These are phyloP conservation scores for Drosophila ambigua DNA, from an alignment of 1,140 invertebrate species.

Conservation along the genomic window DNA sequence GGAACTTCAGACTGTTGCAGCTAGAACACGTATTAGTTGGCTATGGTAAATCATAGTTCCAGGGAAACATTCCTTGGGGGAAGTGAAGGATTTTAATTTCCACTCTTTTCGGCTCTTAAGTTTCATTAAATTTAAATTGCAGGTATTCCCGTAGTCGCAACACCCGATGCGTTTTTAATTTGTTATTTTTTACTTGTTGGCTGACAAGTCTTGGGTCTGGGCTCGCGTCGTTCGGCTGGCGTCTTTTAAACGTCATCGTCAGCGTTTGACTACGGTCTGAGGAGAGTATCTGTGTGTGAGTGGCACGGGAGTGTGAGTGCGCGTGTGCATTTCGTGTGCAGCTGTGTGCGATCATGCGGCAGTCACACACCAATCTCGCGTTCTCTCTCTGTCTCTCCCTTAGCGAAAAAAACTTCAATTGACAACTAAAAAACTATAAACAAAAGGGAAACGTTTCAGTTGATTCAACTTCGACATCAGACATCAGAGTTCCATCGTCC, in stretches of 20 bases:
- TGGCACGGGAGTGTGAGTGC: slow-evolving; percentile 43
- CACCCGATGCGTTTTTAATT: slow-evolving; percentile 16
- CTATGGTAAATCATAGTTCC: too few species aligned
- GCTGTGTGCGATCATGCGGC: slow-evolving; percentile 42
- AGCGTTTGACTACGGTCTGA: slow-evolving; percentile 62
- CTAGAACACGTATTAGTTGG: too few species aligned
- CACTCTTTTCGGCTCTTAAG: background rate
- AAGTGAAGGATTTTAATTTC: too few species aligned
- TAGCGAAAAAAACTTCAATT: slow-evolving; percentile 57
- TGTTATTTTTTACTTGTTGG: slow-evolving; percentile 42
- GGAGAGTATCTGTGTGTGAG: slow-evolving; percentile 38
- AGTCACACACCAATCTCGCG: slow-evolving; percentile 29
- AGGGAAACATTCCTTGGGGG: too few species aligned
- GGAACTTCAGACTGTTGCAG: too few species aligned
- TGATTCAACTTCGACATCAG: slow-evolving; percentile 11
- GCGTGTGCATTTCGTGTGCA: slow-evolving; percentile 47
- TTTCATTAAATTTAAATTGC: slow-evolving; percentile 9
- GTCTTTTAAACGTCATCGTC: slow-evolving; percentile 75
- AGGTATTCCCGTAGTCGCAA: slow-evolving; percentile 24
- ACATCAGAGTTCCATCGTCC: background rate
- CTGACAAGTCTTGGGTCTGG: slow-evolving; percentile 48
- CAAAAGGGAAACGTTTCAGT: slow-evolving; percentile 12
- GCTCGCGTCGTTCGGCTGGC: slow-evolving; percentile 29
- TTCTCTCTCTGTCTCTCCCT: slow-evolving; percentile 2
- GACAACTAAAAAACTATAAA: slow-evolving; percentile 63